Evolutionary conservation across 2,888 invertebrate genomes (phyloP).

Genomic region (Dynastes maya): DNA sequence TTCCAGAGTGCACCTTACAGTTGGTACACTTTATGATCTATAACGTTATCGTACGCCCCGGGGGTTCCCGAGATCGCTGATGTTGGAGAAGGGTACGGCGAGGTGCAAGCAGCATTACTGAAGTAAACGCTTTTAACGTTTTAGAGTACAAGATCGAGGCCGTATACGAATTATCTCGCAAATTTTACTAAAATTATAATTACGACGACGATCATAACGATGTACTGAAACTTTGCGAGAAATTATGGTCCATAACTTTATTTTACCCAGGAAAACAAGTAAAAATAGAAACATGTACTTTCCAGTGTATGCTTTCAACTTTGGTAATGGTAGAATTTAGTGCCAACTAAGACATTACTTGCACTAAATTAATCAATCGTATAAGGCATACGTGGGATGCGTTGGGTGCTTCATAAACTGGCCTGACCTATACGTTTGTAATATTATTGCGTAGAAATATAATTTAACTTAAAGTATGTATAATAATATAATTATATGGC

Average conservation of each 20-base stretch:
- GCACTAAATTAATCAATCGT: no score
- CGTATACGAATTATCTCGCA: slow-evolving; percentile 16
- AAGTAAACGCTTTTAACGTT: slow-evolving; percentile 37
- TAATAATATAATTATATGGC: no score
- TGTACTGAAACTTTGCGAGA: slow-evolving; percentile 21
- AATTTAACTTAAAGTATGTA: no score
- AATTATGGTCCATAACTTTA: slow-evolving; percentile 19
- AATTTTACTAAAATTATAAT: slow-evolving; percentile 33
- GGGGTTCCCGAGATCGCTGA: slow-evolving; percentile 3
- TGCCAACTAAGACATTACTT: no score
- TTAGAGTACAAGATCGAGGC: background rate
- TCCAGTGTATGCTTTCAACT: background rate
- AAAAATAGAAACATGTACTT: slow-evolving; percentile 1
- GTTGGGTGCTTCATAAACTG: no score
- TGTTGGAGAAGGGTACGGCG: slow-evolving; percentile 1
- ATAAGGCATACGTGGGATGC: no score
- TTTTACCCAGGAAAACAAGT: background rate
- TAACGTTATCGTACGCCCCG: slow-evolving; percentile 27
- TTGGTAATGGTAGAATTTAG: no score
- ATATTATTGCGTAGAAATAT: no score
- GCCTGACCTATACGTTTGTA: no score
- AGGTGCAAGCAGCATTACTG: slow-evolving; percentile 5
- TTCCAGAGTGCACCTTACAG: slow-evolving; percentile 42
- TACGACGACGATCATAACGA: slow-evolving; percentile 29
- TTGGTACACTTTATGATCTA: slow-evolving; percentile 43